These are phyloP conservation scores for Chaitophorus viminalis DNA, from an alignment of 2,888 invertebrate species.

Conservation along the genomic window DNA sequence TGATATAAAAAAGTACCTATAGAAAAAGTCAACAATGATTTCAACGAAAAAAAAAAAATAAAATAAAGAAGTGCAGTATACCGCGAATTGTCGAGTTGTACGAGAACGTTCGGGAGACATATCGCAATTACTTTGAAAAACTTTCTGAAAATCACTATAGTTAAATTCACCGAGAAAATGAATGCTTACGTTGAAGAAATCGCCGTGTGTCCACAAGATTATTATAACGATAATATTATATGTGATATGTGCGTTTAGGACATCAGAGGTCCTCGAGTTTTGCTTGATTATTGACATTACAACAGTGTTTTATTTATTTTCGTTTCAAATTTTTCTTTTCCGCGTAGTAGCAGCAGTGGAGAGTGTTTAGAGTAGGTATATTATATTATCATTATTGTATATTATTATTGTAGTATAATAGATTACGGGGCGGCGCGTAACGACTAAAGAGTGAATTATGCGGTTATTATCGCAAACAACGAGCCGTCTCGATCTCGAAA, in stretches of 20 bases:
- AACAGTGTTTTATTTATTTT: neutral
- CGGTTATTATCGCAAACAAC: slow-evolving; percentile 17
- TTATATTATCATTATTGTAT: neutral
- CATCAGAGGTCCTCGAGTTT: neutral
- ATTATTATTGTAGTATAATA: neutral
- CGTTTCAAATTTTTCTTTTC: neutral
- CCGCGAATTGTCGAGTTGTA: too few relatives aligned
- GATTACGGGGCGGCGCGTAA: neutral
- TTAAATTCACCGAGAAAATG: too few relatives aligned
- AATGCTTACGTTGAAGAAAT: too few relatives aligned
- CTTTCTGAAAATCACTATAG: too few relatives aligned
- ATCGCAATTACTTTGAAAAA: too few relatives aligned
- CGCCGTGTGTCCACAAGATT: too few relatives aligned
- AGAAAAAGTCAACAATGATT: too few relatives aligned
- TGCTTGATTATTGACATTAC: neutral
- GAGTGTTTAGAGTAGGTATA: neutral
- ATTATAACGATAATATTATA: neutral
- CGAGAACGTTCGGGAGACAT: too few relatives aligned
- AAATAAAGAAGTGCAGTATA: too few relatives aligned
- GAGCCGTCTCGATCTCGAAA: slow-evolving; percentile 5
- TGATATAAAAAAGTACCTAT: too few relatives aligned
- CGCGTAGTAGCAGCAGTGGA: neutral
- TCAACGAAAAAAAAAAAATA: too few relatives aligned
- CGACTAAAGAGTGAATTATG: slow-evolving; percentile 14
- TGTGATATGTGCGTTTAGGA: neutral